Base-by-base conservation (phyloP, 2,888 invertebrate genomes). In the Platycheirus albimanus region DNA sequence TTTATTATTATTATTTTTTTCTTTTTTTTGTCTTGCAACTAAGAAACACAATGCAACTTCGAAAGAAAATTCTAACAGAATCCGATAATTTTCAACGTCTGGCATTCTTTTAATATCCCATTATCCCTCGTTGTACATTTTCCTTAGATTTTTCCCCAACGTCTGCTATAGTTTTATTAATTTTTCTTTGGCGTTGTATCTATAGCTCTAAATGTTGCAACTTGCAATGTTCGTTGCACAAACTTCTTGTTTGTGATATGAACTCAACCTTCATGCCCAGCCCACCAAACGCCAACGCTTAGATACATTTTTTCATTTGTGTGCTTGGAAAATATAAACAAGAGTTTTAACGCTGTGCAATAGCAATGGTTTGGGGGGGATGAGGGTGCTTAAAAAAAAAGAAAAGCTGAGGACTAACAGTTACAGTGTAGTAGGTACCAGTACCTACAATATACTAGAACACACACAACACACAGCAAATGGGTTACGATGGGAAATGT, bases 91-190 rank as follows among this genome's bases (percentile, higher is more conserved):
- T 74, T 24, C 67, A 83, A 63, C 67, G 67, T 78, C 77, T 78
- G 71, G 67, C 38, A 47, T 63, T 72, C 79, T 45, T 63, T 70
- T 84, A 84, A 84, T 74, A 84, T 75, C 74, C 69, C 70, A 79
- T 84, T 79, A 84, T 79, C 79, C 69, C 51, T 38, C 45, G 52
- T 20, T 79, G 61, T 52, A 69, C 67, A 83, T 72, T 83, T 83
- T 61, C 52, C 69, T 67, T 41, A 49, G 72, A 72, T 64, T 78
- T 63, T 56, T 71, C 33, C 56, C 61, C 28, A 66, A 67, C 69
- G 64, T 79, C 74, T 78, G 77, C 71, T 77, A 77, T 20, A 72
- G 66, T 79, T 79, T 63, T 74, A 72, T 72, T 38, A 56, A 71
- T 72, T 72, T 66, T 56, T 51, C 41, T 58, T 30, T 17, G 1